These are phyloP conservation scores for Nicator chloris DNA, from an alignment of 2,113 vertebrate genomes.

Conservation along the genomic window DNA sequence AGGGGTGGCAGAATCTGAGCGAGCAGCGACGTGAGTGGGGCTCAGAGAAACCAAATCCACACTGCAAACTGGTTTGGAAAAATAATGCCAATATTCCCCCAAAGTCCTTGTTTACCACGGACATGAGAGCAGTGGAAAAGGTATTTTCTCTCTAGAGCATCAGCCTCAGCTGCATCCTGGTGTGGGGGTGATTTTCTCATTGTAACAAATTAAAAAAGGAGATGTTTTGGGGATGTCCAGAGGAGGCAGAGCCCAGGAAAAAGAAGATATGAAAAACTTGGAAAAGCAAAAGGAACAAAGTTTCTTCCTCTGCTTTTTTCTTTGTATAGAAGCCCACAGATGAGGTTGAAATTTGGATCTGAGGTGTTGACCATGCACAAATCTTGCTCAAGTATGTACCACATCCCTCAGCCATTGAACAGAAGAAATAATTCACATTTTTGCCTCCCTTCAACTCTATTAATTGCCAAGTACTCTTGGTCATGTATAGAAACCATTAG, in stretches of 20 bases:
- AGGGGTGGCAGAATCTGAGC: not conserved
- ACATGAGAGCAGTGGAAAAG: not conserved
- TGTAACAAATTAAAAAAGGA: not conserved
- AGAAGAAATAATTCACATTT: not conserved
- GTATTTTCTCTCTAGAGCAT: not conserved
- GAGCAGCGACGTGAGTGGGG: not conserved
- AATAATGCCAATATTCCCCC: not conserved
- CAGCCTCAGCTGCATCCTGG: not conserved
- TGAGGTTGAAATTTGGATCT: not conserved
- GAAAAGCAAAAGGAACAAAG: not conserved
- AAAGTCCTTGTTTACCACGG: not conserved
- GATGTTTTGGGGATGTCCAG: not conserved
- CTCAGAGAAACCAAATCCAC: not conserved
- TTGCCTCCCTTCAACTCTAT: not conserved
- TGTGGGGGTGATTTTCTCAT: not conserved
- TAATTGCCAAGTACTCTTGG: not conserved
- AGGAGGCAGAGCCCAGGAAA: not conserved
- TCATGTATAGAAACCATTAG: not conserved
- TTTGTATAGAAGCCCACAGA: not conserved
- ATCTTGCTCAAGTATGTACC: accelerated
- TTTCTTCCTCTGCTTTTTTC: not conserved
- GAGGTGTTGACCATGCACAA: not conserved
- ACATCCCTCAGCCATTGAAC: accelerated
- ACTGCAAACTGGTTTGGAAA: not conserved
- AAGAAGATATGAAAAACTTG: not conserved